Conservation (phyloP, 2,113 vertebrate species). For the Ellobius talpinus region DNA sequence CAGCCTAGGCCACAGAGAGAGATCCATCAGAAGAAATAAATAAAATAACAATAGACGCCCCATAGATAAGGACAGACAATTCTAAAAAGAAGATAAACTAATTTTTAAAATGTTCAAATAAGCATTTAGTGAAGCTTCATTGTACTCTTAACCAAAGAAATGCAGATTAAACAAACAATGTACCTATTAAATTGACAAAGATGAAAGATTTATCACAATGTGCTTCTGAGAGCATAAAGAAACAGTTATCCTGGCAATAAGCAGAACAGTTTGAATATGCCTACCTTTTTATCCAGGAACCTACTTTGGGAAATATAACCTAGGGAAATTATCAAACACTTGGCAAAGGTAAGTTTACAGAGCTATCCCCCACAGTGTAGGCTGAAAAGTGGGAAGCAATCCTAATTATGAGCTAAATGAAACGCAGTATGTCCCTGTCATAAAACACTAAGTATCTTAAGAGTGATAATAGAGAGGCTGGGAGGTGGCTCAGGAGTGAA, state of each 20-base stretch:
- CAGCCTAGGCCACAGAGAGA: background rate
- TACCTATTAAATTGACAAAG: background rate
- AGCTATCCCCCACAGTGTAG: slow-evolving; percentile 59
- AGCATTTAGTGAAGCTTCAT: background rate
- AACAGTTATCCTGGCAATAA: slow-evolving; percentile 8
- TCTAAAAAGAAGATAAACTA: slow-evolving; percentile 37
- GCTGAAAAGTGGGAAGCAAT: slow-evolving; percentile 16
- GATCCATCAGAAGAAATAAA: background rate
- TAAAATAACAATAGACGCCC: background rate
- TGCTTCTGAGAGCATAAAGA: slow-evolving; percentile 42
- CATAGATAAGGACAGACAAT: background rate
- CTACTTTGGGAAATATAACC: slow-evolving; percentile 20
- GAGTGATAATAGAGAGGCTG: background rate
- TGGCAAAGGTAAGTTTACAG: slow-evolving; percentile 44
- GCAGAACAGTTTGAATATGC: background rate
- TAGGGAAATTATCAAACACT: slow-evolving; percentile 52
- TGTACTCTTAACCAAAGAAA: slow-evolving; percentile 46
- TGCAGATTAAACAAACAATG: slow-evolving; percentile 59
- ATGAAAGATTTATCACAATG: slow-evolving; percentile 5
- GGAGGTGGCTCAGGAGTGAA: background rate
- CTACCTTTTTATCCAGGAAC: slow-evolving; percentile 45
- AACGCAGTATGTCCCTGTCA: background rate
- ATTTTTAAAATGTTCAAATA: background rate
- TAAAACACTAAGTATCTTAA: slow-evolving; percentile 32
- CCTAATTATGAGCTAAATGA: slow-evolving; percentile 47